Evolutionary conservation across 64 coral and sea anemone species (phyloP), one percentile per base, ranked within the genome.

Genomic region (Acropora yongei): DNA sequence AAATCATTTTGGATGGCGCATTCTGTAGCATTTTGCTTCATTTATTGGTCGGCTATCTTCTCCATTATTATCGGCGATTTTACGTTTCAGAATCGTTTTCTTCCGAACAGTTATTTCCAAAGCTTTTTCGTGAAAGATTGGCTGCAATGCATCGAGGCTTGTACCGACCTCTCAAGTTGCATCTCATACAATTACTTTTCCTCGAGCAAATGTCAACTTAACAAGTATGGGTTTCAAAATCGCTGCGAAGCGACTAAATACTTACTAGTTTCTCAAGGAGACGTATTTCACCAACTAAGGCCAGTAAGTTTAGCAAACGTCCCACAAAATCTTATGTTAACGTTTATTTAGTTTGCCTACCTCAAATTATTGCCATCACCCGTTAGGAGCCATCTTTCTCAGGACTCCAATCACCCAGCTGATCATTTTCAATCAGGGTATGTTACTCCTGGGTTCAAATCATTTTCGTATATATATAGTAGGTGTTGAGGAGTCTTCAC

Each of bases 161-260:
- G 78, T 41, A 16, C 53, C 18, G 48, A 8, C 49, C 8, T 11
- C 18, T 7, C 6, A 2, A 57, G 49, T 4, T 80, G 78, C 49
- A 57, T 80, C 50, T 80, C 78, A 1, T 80, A 80, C n/a, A 80
- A 57, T 47, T 80, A 80, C 19, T n/a, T 39, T 0, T n/a, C 2
- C 19, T 8, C 6, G 16, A 80, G 17, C 8, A 10, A 19, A 3
- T 80, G 78, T 80, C 49, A 57, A 18, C 18, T 80, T 1, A 80
- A 80, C 30, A 12, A 80, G 6, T 80, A 49, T 80, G 78, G 49
- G 50, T 80, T 80, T 80, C 49, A 9, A 17, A 49, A 80, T 80
- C 78, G 49, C 39, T 80, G 78, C 18, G 78, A 80, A 39, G 78
- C 78, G 39, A 30, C 20, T 46, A 80, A 49, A 80, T 19, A 57